Percentiles rank a stretch among this genome's conserved stretches.
phyloP scores from a whole-genome alignment of 92 coral and sea anemone genomes.

The Porites evermanni region DNA sequence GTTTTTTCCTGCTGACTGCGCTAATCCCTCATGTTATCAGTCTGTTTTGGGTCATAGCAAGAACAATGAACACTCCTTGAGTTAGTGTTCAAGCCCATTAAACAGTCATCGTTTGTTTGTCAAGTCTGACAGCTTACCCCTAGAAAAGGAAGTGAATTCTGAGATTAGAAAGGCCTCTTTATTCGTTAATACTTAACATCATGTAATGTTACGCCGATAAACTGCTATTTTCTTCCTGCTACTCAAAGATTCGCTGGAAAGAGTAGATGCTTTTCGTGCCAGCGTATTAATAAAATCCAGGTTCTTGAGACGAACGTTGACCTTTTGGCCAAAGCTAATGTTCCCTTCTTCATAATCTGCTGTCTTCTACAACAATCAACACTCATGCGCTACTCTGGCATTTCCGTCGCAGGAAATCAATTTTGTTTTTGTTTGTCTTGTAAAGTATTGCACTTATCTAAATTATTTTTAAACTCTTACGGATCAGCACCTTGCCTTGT shows the following conservation, averaged over 20 bases:
- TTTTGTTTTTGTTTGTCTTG: slow-evolving; percentile 88
- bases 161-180: not conserved
- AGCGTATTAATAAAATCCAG: slow-evolving; percentile 1
- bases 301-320: slow-evolving; percentile 22
- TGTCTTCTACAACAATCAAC: slow-evolving; percentile 52
- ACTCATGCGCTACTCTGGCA: slow-evolving; percentile 92
- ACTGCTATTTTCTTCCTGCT: not conserved
- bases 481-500: slow-evolving; percentile 88
- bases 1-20: slow-evolving; percentile 17
- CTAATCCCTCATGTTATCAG: slow-evolving; percentile 27
- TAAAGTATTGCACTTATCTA: slow-evolving; percentile 93
- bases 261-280: slow-evolving; percentile 16
- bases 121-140: slow-evolving; percentile 70
- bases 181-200: not conserved
- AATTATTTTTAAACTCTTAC: slow-evolving; percentile 93
- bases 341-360: slow-evolving; percentile 18
- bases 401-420: slow-evolving; percentile 88
- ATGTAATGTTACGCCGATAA: not conserved
- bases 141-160: slow-evolving; percentile 62
- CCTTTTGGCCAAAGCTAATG: slow-evolving; percentile 20
- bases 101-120: slow-evolving; percentile 55
- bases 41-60: not conserved
- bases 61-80: slow-evolving; percentile 34
- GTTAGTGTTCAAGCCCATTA: slow-evolving; percentile 75
- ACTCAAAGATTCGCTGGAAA: not conserved